Evolutionary conservation across 1,140 invertebrate genomes (phyloP), one percentile per base, ranked within the genome.

Genomic region (Zophobas morio): DNA sequence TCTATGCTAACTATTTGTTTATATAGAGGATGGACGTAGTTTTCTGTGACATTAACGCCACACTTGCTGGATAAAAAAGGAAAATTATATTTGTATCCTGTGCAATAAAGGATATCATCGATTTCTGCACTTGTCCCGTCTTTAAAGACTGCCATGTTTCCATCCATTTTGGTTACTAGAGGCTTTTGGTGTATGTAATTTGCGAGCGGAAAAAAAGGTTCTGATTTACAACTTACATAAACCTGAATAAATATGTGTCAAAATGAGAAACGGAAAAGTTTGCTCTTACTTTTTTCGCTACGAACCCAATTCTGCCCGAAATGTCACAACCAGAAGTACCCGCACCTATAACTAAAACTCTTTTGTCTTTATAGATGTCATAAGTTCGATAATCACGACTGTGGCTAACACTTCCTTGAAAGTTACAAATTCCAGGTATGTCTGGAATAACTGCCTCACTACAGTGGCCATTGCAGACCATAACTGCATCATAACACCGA

Each of bases 1-100:
- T 92, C 88, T 33, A 93, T 93, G 81, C 96, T 93, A 46, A 98
- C 90, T 35, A 96, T 84, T 84, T 98, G 96, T 81, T 96, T 95
- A 88, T 95, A 98, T 1, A 98, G 90, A 0, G 94, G 94, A 79
- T 91, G 90, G 0, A 98, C 92, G 83, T 91, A 92, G 33, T 95
- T 94, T 37, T 95, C 91, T 32, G 94, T 91, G 0, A 95, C 93
- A 8, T 84, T 86, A 35, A 96, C 88, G 1, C 90, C 90, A 81
- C 94, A 95, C 0, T 89, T 89, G 20, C 88, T 82, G 46, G 89
- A 87, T n/a, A 97, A 87, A 86, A 97, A 97, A 2, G 94, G 94
- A 84, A 95, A 96, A 74, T 90, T 91, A 86, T 93, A 96, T 46
- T 91, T 88, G 86, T 96, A 97, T 0, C 96, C 94, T 73, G 96